Conservation (phyloP, 2,113 vertebrate species). For the Tychaedon coryphoeus region DNA sequence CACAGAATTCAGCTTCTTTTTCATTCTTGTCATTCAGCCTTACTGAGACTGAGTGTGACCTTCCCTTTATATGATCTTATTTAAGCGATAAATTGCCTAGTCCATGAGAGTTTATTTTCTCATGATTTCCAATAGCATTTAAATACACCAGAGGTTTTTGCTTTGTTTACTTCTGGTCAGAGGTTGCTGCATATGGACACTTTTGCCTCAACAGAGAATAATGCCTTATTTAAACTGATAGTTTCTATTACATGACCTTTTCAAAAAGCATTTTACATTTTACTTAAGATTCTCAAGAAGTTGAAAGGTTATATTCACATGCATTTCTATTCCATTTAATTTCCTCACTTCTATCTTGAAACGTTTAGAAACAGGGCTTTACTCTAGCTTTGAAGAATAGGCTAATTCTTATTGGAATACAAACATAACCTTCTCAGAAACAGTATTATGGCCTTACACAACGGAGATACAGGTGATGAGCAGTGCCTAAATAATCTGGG, state of each 20-base stretch:
- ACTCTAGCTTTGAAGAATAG: not conserved
- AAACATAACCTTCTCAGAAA: not conserved
- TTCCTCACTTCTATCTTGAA: not conserved
- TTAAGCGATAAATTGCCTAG: not conserved
- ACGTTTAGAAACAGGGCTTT: not conserved
- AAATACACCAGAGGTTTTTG: not conserved
- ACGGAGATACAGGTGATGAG: fast-evolving
- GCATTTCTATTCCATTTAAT: conserved; percentile 5
- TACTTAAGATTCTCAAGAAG: not conserved
- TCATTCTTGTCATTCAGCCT: not conserved
- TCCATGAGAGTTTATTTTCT: not conserved
- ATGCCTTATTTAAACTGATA: conserved; percentile 16
- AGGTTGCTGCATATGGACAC: not conserved
- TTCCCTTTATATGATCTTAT: not conserved
- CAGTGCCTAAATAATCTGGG: not conserved
- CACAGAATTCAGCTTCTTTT: not conserved
- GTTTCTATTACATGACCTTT: conserved; percentile 5
- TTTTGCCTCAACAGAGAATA: not conserved
- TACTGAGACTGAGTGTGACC: not conserved
- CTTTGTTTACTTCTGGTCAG: not conserved
- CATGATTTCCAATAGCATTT: not conserved
- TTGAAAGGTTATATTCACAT: not conserved
- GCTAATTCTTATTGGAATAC: not conserved
- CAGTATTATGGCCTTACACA: not conserved
- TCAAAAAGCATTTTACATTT: conserved; percentile 17